A percentile compares a stretch with the other conserved stretches of the same genome.
Evolutionary conservation across 2,797 vertebrate genomes (phyloP).

Genomic region (Poecile montanus): DNA sequence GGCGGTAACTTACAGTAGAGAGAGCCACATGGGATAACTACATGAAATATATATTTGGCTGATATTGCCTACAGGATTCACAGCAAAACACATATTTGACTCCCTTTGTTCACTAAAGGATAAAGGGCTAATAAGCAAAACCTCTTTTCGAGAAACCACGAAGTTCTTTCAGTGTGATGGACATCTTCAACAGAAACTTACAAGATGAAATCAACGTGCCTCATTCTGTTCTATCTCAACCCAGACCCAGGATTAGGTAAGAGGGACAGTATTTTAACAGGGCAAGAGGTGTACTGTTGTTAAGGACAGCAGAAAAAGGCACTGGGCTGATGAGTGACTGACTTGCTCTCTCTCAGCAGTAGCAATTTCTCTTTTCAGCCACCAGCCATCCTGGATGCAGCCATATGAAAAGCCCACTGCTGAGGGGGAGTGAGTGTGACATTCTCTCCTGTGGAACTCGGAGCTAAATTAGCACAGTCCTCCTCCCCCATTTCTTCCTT

Average conservation of each 20-base stretch:
- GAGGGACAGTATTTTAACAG: neutral
- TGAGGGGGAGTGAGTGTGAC: constrained; percentile 66
- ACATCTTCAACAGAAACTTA: neutral
- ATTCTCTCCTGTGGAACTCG: constrained; percentile 27
- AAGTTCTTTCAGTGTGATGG: neutral
- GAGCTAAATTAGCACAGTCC: constrained; percentile 52
- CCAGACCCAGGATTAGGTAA: neutral
- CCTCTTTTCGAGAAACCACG: neutral
- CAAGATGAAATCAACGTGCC: neutral
- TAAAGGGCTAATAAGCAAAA: neutral
- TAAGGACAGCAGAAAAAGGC: neutral
- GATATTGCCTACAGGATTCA: neutral
- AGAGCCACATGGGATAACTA: neutral
- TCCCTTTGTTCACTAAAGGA: neutral
- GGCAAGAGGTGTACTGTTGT: neutral
- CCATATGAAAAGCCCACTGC: constrained; percentile 61
- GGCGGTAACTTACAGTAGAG: neutral
- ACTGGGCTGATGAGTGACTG: neutral
- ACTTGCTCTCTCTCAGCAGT: neutral
- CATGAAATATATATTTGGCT: neutral
- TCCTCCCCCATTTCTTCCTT: constrained; percentile 43
- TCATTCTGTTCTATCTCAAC: neutral
- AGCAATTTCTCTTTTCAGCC: constrained; percentile 28
- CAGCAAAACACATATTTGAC: neutral
- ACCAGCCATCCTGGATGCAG: constrained; percentile 20